phyloP scores from a whole-genome alignment of 2,888 invertebrate species.

The Drosophila hamatofila region DNA sequence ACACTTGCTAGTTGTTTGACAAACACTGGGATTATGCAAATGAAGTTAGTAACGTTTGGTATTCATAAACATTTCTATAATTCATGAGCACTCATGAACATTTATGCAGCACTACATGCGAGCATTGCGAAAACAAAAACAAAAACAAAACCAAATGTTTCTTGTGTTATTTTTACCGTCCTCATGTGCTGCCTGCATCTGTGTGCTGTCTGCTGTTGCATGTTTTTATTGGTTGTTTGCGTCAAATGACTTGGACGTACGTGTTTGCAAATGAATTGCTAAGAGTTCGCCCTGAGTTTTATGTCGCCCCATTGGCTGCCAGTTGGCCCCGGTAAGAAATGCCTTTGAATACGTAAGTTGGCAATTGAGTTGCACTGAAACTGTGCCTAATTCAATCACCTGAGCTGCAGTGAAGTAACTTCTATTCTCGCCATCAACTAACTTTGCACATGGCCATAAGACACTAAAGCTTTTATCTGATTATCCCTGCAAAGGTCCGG shows the following conservation, averaged over 20 bases:
- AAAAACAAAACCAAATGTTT: conserved; percentile 39
- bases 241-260: conserved; percentile 17
- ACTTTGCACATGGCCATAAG: conserved; percentile 69
- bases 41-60: conserved; percentile 60
- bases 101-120: conserved; percentile 44
- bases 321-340: background rate
- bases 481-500: conserved; percentile 63
- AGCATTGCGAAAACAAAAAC: conserved; percentile 35
- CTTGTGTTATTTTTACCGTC: conserved; percentile 17
- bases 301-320: conserved; percentile 37
- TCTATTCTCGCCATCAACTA: conserved; percentile 70
- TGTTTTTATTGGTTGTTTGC: conserved; percentile 55
- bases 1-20: conserved; percentile 53
- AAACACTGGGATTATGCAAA: conserved; percentile 70
- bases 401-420: conserved; percentile 23
- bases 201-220: conserved; percentile 3
- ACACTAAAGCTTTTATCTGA: conserved; percentile 76
- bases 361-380: conserved; percentile 20
- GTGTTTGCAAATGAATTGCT: conserved; percentile 54
- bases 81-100: conserved; percentile 64
- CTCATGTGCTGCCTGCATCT: conserved; percentile 4
- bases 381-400: conserved; percentile 36
- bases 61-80: conserved; percentile 73
- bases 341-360: conserved; percentile 1
- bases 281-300: conserved; percentile 59